Conservation (phyloP, 2,888 invertebrate species). For the Hymenopus coronatus region DNA sequence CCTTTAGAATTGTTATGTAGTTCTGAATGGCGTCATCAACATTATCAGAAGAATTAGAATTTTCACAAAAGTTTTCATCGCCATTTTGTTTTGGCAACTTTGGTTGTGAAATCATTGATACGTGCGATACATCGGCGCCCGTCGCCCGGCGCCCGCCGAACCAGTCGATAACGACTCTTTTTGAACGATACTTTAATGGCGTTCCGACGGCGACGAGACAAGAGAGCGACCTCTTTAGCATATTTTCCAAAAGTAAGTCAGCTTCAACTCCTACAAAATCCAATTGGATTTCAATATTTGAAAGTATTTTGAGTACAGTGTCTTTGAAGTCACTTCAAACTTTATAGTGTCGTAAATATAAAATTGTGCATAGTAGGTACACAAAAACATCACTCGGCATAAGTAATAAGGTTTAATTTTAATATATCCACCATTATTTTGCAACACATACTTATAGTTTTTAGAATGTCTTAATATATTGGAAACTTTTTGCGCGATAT, state of each 20-base stretch:
- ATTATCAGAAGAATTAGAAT: background rate
- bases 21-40: background rate
- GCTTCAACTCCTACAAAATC: background rate
- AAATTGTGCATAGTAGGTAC: too few relatives aligned
- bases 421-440: too few relatives aligned
- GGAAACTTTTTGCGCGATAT: too few relatives aligned
- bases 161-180: background rate
- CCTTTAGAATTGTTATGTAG: too few relatives aligned
- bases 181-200: conserved; percentile 6
- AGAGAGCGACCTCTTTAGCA: background rate
- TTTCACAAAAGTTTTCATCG: background rate
- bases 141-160: background rate
- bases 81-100: background rate
- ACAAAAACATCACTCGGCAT: too few relatives aligned
- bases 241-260: background rate
- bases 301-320: background rate
- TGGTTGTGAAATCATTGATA: background rate
- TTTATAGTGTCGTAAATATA: too few relatives aligned
- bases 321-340: too few relatives aligned
- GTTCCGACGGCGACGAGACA: background rate
- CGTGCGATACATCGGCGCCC: conserved; percentile 9
- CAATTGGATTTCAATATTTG: background rate
- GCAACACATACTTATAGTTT: too few relatives aligned
- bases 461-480: too few relatives aligned
- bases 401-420: too few relatives aligned